A percentile compares a stretch with the other conserved stretches of the same genome.
phyloP scores from a whole-genome alignment of 2,113 vertebrate species.

The Mellivora capensis region DNA sequence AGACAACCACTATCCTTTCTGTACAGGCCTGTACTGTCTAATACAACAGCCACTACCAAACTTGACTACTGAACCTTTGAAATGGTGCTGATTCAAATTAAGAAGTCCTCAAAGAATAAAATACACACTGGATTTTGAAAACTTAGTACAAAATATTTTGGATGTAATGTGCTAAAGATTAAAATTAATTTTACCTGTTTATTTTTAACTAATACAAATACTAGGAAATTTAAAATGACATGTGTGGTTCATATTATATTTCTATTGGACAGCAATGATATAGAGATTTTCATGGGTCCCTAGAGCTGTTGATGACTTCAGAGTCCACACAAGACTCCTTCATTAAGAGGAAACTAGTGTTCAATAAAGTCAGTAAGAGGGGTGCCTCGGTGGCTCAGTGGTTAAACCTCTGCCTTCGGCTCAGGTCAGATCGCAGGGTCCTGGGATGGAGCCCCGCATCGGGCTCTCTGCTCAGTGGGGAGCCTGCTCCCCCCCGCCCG shows the following conservation, averaged over 20 bases:
- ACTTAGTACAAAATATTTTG: not conserved
- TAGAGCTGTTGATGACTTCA: not conserved
- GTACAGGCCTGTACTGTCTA: not conserved
- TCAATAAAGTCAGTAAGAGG: not conserved
- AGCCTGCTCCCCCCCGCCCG: too few relatives aligned
- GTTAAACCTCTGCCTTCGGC: too few relatives aligned
- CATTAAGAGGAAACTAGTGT: not conserved
- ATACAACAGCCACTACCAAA: not conserved
- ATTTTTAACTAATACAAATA: conserved; percentile 18
- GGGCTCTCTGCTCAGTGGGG: too few relatives aligned
- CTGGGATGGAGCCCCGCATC: too few relatives aligned
- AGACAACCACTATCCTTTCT: not conserved
- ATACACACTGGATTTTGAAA: not conserved
- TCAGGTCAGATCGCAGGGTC: too few relatives aligned
- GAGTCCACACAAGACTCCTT: not conserved
- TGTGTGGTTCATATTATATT: not conserved
- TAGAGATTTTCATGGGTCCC: not conserved
- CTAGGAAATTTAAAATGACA: not conserved
- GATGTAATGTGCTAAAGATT: not conserved
- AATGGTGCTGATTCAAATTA: not conserved
- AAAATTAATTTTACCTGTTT: not conserved
- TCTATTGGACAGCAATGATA: not conserved
- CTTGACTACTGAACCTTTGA: not conserved
- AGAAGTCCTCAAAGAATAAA: not conserved
- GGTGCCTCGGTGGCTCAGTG: too few relatives aligned